Percentiles rank a stretch among this genome's conserved stretches.
phyloP scores from a whole-genome alignment of 2,888 invertebrate genomes.

The Ceratothoa steindachneri region DNA sequence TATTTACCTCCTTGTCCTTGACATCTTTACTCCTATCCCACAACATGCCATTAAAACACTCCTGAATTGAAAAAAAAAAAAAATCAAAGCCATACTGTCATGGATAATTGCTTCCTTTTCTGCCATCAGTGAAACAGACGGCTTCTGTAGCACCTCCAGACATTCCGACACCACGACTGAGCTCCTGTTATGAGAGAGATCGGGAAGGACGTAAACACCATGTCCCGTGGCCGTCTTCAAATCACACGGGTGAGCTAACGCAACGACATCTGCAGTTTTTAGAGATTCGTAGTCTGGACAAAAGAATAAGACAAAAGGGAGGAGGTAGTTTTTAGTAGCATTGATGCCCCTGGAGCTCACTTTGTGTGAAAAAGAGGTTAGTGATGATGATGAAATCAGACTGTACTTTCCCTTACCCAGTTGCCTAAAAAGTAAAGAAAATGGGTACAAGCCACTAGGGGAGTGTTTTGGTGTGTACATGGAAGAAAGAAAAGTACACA shows the following conservation, averaged over 20 bases:
- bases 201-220: slow-evolving; percentile 55
- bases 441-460: too few species aligned
- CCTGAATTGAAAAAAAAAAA: too few species aligned
- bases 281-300: slow-evolving; percentile 44
- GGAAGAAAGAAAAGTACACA: too few species aligned
- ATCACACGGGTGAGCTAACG: slow-evolving; percentile 55
- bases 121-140: slow-evolving; percentile 52
- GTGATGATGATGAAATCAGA: too few species aligned
- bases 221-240: slow-evolving; percentile 54
- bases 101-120: slow-evolving; percentile 50
- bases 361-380: not conserved
- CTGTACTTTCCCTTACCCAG: too few species aligned
- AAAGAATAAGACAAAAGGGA: not conserved
- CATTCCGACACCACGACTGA: slow-evolving; percentile 50
- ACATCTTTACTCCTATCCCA: too few species aligned
- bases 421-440: too few species aligned
- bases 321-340: not conserved
- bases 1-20: too few species aligned
- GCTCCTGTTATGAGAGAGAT: not conserved
- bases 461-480: too few species aligned
- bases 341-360: too few species aligned
- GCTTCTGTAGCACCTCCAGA: slow-evolving; percentile 55
- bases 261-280: slow-evolving; percentile 53
- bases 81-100: too few species aligned
- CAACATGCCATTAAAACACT: too few species aligned